Conservation (phyloP, 2,113 vertebrate species). For the Morone saxatilis region DNA sequence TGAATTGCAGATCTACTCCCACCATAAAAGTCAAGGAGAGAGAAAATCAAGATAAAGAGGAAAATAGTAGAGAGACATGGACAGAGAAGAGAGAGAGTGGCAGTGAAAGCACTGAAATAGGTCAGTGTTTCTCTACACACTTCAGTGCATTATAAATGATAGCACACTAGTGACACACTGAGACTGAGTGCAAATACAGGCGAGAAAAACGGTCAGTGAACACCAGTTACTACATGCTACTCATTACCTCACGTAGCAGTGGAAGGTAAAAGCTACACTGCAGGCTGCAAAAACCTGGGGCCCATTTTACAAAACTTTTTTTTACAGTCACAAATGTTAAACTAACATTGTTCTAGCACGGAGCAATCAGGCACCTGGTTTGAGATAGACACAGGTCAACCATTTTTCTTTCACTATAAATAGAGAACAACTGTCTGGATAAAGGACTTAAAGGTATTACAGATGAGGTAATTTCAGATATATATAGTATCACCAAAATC, state of each 20-base stretch:
- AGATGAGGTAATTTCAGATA: too few relatives aligned
- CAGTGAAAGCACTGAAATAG: constrained; percentile 35
- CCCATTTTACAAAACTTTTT: background rate
- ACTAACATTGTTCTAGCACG: too few relatives aligned
- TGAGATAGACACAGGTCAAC: too few relatives aligned
- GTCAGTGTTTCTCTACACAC: constrained; percentile 34
- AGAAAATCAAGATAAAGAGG: background rate
- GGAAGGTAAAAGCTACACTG: background rate
- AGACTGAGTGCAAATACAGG: constrained; percentile 1
- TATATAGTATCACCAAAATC: too few relatives aligned
- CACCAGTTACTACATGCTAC: background rate
- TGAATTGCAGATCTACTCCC: constrained; percentile 40
- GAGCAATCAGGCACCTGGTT: too few relatives aligned
- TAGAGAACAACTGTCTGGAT: too few relatives aligned
- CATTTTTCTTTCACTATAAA: too few relatives aligned
- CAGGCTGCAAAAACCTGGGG: background rate
- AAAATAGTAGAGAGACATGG: background rate
- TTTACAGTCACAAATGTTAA: background rate
- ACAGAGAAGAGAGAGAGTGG: background rate
- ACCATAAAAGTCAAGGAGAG: background rate
- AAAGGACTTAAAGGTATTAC: too few relatives aligned
- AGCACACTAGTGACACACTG: constrained; percentile 13
- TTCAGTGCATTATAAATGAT: constrained; percentile 50
- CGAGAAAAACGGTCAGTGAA: constrained; percentile 28
- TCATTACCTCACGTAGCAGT: background rate